Evolutionary conservation across 1,140 invertebrate species (phyloP).

Genomic region (Episyrphus balteatus): DNA sequence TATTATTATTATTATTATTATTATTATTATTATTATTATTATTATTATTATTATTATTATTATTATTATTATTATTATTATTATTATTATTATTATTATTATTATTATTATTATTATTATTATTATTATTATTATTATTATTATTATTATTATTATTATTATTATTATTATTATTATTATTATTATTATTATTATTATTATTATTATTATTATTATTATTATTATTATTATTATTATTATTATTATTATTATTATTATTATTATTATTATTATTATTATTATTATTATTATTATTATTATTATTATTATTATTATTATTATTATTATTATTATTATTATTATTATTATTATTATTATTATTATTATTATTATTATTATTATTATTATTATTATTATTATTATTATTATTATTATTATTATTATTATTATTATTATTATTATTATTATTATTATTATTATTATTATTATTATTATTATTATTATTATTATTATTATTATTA

Average conservation of each 20-base stretch:
- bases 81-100: neutral
- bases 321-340: neutral
- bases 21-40: neutral
- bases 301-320: neutral
- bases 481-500: no score
- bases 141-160: neutral
- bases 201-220: neutral
- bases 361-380: neutral
- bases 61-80: neutral
- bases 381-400: neutral
- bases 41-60: neutral
- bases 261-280: neutral
- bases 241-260: neutral
- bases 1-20: neutral
- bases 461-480: no score
- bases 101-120: neutral
- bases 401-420: no score
- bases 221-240: neutral
- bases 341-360: neutral
- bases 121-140: neutral
- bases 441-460: no score
- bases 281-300: neutral
- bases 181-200: neutral
- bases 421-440: no score
- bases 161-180: neutral